Conservation (phyloP, 2,888 invertebrate genomes). For the Chaitophorus viminalis region DNA sequence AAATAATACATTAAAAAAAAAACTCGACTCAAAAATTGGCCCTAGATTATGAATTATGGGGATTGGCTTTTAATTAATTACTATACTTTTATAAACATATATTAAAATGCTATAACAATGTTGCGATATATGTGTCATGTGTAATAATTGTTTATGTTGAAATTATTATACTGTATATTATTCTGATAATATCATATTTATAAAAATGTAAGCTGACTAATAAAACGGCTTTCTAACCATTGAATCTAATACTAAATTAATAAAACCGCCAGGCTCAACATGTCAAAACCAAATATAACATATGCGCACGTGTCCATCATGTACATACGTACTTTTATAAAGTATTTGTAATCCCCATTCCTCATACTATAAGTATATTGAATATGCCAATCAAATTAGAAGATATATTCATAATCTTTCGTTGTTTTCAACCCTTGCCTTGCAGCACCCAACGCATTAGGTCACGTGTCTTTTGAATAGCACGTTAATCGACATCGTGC, state of each 20-base stretch:
- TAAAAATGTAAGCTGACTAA: background rate
- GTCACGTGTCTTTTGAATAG: conserved; percentile 54
- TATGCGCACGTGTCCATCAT: conserved; percentile 12
- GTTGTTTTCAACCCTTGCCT: conserved; percentile 39
- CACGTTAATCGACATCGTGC: conserved; percentile 47
- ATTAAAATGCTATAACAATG: too few species aligned
- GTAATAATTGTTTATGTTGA: background rate
- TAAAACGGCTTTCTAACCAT: too few species aligned
- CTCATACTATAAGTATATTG: conserved; percentile 9
- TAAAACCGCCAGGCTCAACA: background rate
- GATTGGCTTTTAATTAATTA: too few species aligned
- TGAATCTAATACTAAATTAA: background rate
- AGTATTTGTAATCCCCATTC: conserved; percentile 12
- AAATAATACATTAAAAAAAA: too few species aligned
- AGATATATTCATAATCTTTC: conserved; percentile 11
- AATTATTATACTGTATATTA: background rate
- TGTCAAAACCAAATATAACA: conserved; percentile 11
- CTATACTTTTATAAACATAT: too few species aligned
- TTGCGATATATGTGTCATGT: too few species aligned
- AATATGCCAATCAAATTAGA: conserved; percentile 47
- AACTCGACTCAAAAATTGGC: too few species aligned
- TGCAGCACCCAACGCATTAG: conserved; percentile 22
- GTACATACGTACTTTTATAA: background rate
- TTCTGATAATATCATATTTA: background rate
- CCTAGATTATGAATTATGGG: too few species aligned